phyloP scores from a whole-genome alignment of 2,113 vertebrate species.

The Phycodurus eques region DNA sequence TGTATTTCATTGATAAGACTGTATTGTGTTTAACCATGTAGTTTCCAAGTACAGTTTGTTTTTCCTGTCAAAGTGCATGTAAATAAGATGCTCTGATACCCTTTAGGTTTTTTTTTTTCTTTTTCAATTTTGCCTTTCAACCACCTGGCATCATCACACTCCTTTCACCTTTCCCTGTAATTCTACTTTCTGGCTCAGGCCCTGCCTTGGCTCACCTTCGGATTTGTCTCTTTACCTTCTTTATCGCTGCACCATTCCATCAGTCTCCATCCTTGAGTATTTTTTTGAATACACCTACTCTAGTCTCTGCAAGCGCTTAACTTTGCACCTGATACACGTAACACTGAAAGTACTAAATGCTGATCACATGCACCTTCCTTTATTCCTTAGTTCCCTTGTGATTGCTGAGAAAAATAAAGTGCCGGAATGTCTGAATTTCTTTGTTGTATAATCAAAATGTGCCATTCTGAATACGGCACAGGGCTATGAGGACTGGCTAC shows the following conservation, averaged over 20 bases:
- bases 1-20: too few relatives aligned
- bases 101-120: not conserved
- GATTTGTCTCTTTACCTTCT: slow-evolving; percentile 16
- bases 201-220: slow-evolving; percentile 26
- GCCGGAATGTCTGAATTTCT: slow-evolving; percentile 7
- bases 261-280: slow-evolving; percentile 34
- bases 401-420: not conserved
- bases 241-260: slow-evolving; percentile 27
- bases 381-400: slow-evolving; percentile 1
- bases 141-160: slow-evolving; percentile 30
- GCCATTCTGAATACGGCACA: slow-evolving; percentile 41
- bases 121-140: slow-evolving; percentile 11
- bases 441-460: slow-evolving; percentile 19
- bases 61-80: not conserved
- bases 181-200: slow-evolving; percentile 29
- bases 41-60: too few relatives aligned
- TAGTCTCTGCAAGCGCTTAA: slow-evolving; percentile 22
- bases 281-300: slow-evolving; percentile 15
- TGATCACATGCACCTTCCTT: slow-evolving; percentile 7
- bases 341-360: slow-evolving; percentile 10
- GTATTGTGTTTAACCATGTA: too few relatives aligned
- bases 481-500: slow-evolving; percentile 98
- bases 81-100: not conserved
- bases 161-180: slow-evolving; percentile 27
- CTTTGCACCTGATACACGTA: slow-evolving; percentile 14